Evolutionary conservation across 2,888 invertebrate species (phyloP), one percentile per base, ranked within the genome.

Genomic region (Tachina lurida): DNA sequence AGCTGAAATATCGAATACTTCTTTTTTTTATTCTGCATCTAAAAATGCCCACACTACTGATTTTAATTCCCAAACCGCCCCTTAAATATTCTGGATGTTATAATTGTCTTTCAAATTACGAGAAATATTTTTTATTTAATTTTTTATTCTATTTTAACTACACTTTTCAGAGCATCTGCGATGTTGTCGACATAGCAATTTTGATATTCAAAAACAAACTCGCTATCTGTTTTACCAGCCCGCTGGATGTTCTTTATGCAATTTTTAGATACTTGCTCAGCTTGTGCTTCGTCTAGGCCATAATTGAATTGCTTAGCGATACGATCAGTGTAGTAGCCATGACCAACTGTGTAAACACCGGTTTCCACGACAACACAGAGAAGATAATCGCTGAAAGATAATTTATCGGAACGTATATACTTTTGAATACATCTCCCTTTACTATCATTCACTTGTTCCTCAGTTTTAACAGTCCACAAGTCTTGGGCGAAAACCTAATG

Each of bases 121-220:
- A 22, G 31, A 5, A 31, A 31, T 31, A 31, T 7, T 31, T 31
- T 31, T 7, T 5, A 31, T 31, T 31, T n/a, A n/a, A n/a, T 3
- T 31, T 22, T 31, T 31, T 31, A 31, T 31, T 31, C 3, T 31
- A 4, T 31, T 31, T 31, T 31, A 31, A 4, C 4, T 31, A 4
- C 0, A 31, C 31, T 31, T 4, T 3, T 31, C 31, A 31, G 0
- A 2, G 31, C 31, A 31, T 31, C 4, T 4, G 4, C 31, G 4
- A 31, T 31, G 22, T 4, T 10, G 1, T 54, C 19, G 9, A 39
- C 3, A 4, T 93, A 80, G 85, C 93, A 93, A 77, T 87, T 88
- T 85, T 91, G 91, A 39, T 91, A 91, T 13, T 92, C 90, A 89
- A 88, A 92, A 8, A 91, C 92, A 91, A 91, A 91, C 7, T 88